phyloP scores from a whole-genome alignment of 2,888 invertebrate species.

The Tetragnatha montana region DNA sequence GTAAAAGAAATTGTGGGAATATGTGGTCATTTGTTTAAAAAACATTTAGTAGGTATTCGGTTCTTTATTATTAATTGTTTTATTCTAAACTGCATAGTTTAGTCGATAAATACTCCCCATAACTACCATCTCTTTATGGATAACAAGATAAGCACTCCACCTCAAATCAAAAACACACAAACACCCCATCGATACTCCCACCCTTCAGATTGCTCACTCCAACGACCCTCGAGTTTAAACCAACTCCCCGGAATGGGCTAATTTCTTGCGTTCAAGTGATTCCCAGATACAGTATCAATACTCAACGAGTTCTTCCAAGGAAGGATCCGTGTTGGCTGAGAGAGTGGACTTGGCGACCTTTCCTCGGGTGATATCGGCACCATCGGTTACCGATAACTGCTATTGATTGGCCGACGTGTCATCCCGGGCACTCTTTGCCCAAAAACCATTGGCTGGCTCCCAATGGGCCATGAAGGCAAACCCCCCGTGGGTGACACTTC shows the following conservation, averaged over 20 bases:
- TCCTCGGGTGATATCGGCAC: constrained; percentile 54
- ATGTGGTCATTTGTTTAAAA: too few species aligned
- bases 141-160: too few species aligned
- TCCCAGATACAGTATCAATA: not conserved
- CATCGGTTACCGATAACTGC: constrained; percentile 64
- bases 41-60: too few species aligned
- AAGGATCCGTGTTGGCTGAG: constrained; percentile 5
- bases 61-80: too few species aligned
- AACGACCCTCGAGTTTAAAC: not conserved
- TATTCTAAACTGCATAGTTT: too few species aligned
- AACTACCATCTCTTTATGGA: not conserved
- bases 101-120: not conserved
- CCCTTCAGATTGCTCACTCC: not conserved
- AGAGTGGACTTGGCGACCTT: constrained; percentile 39
- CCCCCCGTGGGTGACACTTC: not conserved
- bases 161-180: not conserved
- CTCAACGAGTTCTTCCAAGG: not conserved
- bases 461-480: constrained; percentile 24
- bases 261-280: not conserved
- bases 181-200: not conserved
- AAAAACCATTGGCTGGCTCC: constrained; percentile 9
- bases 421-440: constrained; percentile 7
- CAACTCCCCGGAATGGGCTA: not conserved
- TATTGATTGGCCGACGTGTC: constrained; percentile 55
- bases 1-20: too few species aligned